Base-by-base conservation (phyloP, 2,888 invertebrate species). In the Pyralis farinalis region DNA sequence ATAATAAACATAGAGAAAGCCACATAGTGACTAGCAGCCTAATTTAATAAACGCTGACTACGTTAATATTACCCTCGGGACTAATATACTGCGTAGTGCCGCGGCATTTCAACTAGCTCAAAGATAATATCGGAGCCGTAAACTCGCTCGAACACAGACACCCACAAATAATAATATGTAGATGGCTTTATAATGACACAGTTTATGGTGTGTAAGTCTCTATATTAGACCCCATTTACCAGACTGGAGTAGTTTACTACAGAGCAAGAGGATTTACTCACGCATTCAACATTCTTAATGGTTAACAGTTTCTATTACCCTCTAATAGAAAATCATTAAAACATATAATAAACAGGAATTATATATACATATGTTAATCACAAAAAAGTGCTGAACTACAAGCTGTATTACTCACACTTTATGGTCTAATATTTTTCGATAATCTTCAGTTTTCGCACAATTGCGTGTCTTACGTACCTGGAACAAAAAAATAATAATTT, bases 401-500 rank as follows among this genome's bases (percentile, higher is more conserved):
- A n/a, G n/a, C n/a, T n/a, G n/a, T n/a, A n/a, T n/a, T n/a, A n/a
- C n/a, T n/a, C n/a, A n/a, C n/a, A n/a, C n/a, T n/a, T 16, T 16
- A 16, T 4, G 4, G 16, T 16, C 16, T 16, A 16, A 16, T 4
- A n/a, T 16, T 16, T 16, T 16, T 4, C 16, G 16, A 16, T 16
- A 4, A 16, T 3, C 4, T 2, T 16, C 16, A 16, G 16, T 16
- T 16, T 16, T 16, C 16, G 16, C 4, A 16, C 2, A 3, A 16
- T 3, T 3, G 4, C 2, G 3, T 16, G 4, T 16, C 4, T n/a
- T 34, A 35, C 36, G 20, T 36, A 36, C 36, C 36, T 36, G 36
- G 10, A 36, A 36, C 35, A 35, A 35, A 27, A 1, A 35, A 35
- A n/a, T n/a, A n/a, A n/a, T n/a, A n/a, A n/a, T n/a, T n/a, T n/a